Conservation (phyloP, 2,888 invertebrate genomes). For the Sphaeridia pumilis region DNA sequence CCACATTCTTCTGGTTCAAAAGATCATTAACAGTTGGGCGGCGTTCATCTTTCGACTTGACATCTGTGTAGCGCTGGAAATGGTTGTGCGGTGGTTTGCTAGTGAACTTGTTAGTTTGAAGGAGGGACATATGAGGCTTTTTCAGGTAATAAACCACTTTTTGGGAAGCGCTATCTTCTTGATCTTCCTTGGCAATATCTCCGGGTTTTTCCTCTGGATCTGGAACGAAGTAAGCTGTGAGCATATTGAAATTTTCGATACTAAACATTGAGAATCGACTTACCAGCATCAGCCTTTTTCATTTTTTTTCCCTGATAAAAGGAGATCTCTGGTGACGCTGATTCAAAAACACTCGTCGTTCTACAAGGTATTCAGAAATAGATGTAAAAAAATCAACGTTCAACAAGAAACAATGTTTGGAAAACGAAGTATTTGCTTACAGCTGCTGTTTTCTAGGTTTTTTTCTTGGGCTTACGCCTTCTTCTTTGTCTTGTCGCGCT, state of each 20-base stretch:
- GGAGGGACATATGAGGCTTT: constrained; percentile 44
- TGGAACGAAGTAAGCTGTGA: neutral
- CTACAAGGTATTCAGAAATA: constrained; percentile 13
- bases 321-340: constrained; percentile 35
- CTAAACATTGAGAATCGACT: constrained; percentile 2
- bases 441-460: constrained; percentile 81
- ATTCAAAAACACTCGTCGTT: constrained; percentile 32
- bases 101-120: constrained; percentile 54
- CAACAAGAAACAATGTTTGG: neutral
- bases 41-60: constrained; percentile 75
- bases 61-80: constrained; percentile 64
- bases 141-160: constrained; percentile 37
- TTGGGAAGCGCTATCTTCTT: constrained; percentile 9
- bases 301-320: constrained; percentile 35
- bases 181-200: too few species aligned
- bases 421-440: constrained; percentile 45
- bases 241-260: neutral
- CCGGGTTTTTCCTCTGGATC: neutral
- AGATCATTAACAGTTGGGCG: constrained; percentile 75
- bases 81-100: constrained; percentile 66
- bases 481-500: constrained; percentile 27
- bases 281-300: constrained; percentile 27
- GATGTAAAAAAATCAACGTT: neutral
- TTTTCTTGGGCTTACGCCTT: constrained; percentile 65
- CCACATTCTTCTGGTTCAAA: constrained; percentile 73